Evolutionary conservation across 2,888 invertebrate species (phyloP).

Genomic region (Drosophila borealis): DNA sequence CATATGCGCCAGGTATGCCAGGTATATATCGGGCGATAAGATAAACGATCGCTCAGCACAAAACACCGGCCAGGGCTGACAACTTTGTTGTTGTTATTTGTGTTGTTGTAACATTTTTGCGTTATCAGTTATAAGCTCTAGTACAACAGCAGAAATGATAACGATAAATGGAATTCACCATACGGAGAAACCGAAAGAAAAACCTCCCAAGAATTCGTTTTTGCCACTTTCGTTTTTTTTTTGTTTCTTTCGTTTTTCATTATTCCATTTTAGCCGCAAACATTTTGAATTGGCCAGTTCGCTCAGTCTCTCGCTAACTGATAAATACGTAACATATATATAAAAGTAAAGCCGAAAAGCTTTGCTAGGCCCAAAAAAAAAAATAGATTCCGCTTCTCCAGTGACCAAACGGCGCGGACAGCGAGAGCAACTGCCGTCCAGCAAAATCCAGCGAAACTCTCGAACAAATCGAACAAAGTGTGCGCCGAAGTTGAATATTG

Average conservation of each 20-base stretch:
- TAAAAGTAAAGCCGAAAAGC: slow-evolving; percentile 25
- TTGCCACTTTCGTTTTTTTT: slow-evolving; percentile 59
- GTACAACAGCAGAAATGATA: slow-evolving; percentile 45
- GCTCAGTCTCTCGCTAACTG: slow-evolving; percentile 28
- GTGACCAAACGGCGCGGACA: slow-evolving; percentile 78
- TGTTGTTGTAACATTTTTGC: slow-evolving; percentile 26
- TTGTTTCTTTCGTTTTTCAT: slow-evolving; percentile 9
- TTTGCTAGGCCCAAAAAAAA: slow-evolving; percentile 33
- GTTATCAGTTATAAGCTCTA: slow-evolving; percentile 53
- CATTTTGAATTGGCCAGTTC: slow-evolving; percentile 32
- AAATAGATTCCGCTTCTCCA: slow-evolving; percentile 62
- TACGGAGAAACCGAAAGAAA: slow-evolving; percentile 46
- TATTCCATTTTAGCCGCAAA: slow-evolving; percentile 11
- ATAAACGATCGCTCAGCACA: slow-evolving; percentile 29
- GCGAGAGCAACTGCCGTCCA: slow-evolving; percentile 62
- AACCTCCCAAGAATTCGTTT: slow-evolving; percentile 44
- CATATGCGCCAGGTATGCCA: slow-evolving; percentile 51
- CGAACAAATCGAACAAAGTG: slow-evolving; percentile 22
- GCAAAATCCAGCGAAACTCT: not conserved
- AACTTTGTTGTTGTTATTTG: not conserved
- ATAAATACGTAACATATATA: slow-evolving; percentile 27
- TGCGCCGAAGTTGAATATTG: slow-evolving; percentile 17
- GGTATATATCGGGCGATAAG: slow-evolving; percentile 53
- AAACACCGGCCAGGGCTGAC: slow-evolving; percentile 11
- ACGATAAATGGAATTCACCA: slow-evolving; percentile 74